A percentile compares a stretch with the other conserved stretches of the same genome.
Evolutionary conservation across 2,888 invertebrate species (phyloP).

Genomic region (Sarcophaga caerulescens): DNA sequence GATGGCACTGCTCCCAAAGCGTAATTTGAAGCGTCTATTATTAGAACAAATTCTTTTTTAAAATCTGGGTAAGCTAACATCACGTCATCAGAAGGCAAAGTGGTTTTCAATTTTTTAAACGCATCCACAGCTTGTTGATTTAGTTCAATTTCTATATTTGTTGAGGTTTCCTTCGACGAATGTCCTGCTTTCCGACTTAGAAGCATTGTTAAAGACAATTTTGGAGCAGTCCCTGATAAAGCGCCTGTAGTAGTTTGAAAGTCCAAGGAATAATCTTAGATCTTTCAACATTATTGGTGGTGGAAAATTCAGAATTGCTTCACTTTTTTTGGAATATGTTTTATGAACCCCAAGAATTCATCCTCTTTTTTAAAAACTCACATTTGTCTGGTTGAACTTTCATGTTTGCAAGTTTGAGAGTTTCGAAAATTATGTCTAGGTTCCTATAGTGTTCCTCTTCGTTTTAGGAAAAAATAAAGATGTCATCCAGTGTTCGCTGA

Average conservation of each 20-base stretch:
- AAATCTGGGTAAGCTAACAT: constrained; percentile 56
- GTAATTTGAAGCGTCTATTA: constrained; percentile 54
- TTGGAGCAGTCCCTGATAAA: constrained; percentile 43
- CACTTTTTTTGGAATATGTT: not conserved
- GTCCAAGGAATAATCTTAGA: constrained; percentile 4
- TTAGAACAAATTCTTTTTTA: constrained; percentile 45
- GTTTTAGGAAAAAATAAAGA: constrained; percentile 28
- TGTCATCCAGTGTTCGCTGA: not conserved
- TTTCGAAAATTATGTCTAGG: not conserved
- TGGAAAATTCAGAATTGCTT: constrained; percentile 16
- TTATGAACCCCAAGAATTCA: not conserved
- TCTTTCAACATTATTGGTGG: not conserved
- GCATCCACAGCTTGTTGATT: constrained; percentile 26
- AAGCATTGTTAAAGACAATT: constrained; percentile 28
- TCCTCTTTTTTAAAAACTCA: not conserved
- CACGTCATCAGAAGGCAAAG: constrained; percentile 29
- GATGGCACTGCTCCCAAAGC: constrained; percentile 51
- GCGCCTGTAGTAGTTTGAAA: constrained; percentile 20
- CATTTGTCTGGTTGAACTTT: not conserved
- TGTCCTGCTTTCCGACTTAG: constrained; percentile 22
- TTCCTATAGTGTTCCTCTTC: constrained; percentile 16
- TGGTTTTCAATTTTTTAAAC: constrained; percentile 37
- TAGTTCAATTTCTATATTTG: constrained; percentile 19
- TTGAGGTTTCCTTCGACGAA: constrained; percentile 32
- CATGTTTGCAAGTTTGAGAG: constrained; percentile 1